Base-by-base conservation (phyloP, 1,140 invertebrate genomes). In the Hirudo medicinalis region DNA sequence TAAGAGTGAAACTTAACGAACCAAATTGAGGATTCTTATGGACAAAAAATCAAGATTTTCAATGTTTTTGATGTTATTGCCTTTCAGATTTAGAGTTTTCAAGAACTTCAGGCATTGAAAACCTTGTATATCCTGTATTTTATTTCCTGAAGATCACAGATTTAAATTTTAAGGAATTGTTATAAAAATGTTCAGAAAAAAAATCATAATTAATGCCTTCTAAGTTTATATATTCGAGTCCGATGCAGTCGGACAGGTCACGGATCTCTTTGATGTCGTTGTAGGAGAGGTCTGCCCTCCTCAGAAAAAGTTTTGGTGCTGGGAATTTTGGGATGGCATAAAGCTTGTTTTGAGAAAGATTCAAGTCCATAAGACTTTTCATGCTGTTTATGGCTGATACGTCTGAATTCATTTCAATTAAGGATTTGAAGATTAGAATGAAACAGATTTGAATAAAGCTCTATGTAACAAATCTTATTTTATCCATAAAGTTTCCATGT, bases 71-170 rank as follows among this genome's bases (percentile, higher is more conserved):
- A 63, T 63, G 57, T 13, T 25, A 15, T 63, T 63, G 57, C 22
- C 8, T 63, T 63, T 63, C 57, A 63, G 29, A 22, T 63, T 63
- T 25, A 63, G 13, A 13, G 22, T 63, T 22, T 32, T 25, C 8
- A 63, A 15, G 57, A 25, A 63, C 57, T 63, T 63, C 20, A 63
- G 20, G 19, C 57, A 22, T 13, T 63, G 57, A 11, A 63, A 63
- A 63, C 57, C 57, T 63, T 63, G 9, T 25, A 63, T 63, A 25
- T 63, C 57, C 29, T 63, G 22, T 63, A 63, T 63, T 32, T 32
- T 63, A 63, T 63, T 63, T 25, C 57, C 57, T 63, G 43, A 49
- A 49, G 0, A 49, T 15, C 15, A 49, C 13, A 15, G 1, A 5
- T 17, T 49, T 49, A 49, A 49, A 49, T 49, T 49, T 9, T 49